Conservation (phyloP, 2,797 vertebrate species). For the Anguilla pacifica region DNA sequence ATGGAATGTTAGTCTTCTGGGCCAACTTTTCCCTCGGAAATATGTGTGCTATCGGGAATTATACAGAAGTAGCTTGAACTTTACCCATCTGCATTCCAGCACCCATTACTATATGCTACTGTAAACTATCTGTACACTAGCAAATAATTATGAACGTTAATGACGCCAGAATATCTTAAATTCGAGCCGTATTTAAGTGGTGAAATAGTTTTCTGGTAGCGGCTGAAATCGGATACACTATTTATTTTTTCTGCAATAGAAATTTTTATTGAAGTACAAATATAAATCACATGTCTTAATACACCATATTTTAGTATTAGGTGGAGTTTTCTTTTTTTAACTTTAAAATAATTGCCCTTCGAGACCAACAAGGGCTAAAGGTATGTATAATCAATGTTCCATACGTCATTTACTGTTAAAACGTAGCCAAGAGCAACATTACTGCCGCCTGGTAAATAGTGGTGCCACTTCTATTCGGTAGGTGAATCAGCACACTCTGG, state of each 20-base stretch:
- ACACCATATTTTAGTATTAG: neutral
- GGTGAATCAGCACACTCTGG: conserved; percentile 94
- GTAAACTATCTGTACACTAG: neutral
- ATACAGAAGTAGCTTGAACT: conserved; percentile 41
- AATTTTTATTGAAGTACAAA: conserved; percentile 29
- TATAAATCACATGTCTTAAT: neutral
- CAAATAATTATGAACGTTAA: conserved; percentile 36
- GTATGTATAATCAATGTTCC: conserved; percentile 4
- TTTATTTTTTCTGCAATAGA: conserved; percentile 19
- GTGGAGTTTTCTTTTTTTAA: conserved; percentile 1
- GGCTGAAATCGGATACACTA: conserved; percentile 28
- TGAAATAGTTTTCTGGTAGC: conserved; percentile 18
- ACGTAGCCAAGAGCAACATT: conserved; percentile 27
- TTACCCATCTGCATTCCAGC: neutral
- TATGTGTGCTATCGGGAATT: conserved; percentile 65
- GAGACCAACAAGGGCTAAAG: neutral
- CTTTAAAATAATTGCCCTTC: neutral
- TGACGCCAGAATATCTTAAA: conserved; percentile 4
- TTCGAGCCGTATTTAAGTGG: conserved; percentile 29
- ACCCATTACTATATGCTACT: conserved; percentile 28
- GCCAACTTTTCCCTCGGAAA: conserved; percentile 63
- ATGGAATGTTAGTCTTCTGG: conserved; percentile 73
- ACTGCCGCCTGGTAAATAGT: conserved; percentile 70
- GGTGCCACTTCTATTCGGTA: conserved; percentile 89
- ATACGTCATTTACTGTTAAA: conserved; percentile 20